Base-by-base conservation (phyloP, 1,140 invertebrate species). In the Himalopsyche phryganea region DNA sequence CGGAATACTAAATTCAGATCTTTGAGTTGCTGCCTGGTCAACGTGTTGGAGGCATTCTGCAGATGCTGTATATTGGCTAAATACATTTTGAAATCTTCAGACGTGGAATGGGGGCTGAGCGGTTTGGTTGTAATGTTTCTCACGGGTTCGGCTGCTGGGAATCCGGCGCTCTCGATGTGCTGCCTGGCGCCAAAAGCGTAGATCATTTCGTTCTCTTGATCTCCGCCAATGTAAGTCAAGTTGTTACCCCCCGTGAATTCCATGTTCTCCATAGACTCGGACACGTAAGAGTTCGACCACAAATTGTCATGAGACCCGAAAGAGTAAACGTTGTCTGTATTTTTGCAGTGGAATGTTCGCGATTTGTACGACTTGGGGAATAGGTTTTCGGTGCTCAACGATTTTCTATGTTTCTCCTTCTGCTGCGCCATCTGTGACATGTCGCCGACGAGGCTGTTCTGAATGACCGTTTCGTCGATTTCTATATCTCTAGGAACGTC, bases 21-120 rank as follows among this genome's bases (percentile, higher is more conserved):
- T 42, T 75, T 76, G 42, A 83, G 59, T 57, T 82, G 78, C 40
- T 78, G 72, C 47, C 80, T 68, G 9, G 76, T 70, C 2, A 86
- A 68, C 0, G 82, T 73, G 60, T 83, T 85, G 0, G 83, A 80
- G 3, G 84, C 83, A 46, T 82, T 85, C 62, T 85, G 83, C 6
- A 86, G 65, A 71, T 85, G 83, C 58, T 85, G 84, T 65, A 86
- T 82, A 67, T 85, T 85, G n/a, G 84, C 83, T 50, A 86, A 69
- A 68, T 86, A 85, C 14, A 83, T 68, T 66, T 85, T 82, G 57
- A 86, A 86, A 65, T 85, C 84, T 71, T 85, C 84, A 6, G 80
- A 82, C 0, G 81, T 83, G 10, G 74, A 80, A 49, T 82, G 81
- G 11, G 81, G 81, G 32, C 80, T 81, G 13, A 83, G 56, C 0